Conservation (phyloP, 2,113 vertebrate species). For the Tachysurus vachellii region DNA sequence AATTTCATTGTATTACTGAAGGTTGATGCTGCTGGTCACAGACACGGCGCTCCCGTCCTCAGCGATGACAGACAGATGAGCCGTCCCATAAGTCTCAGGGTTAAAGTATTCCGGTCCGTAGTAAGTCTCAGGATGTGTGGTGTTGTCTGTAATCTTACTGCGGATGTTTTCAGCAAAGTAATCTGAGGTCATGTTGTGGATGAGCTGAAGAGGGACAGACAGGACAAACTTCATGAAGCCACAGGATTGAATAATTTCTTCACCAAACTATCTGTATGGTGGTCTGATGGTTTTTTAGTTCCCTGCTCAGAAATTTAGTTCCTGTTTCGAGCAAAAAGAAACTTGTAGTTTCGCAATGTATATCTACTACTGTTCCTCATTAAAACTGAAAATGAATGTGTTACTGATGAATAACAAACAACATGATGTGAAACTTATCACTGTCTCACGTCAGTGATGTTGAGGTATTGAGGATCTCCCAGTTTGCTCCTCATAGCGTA, state of each 20-base stretch:
- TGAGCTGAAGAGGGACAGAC: constrained; percentile 73
- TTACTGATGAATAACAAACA: not conserved
- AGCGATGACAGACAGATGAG: constrained; percentile 88
- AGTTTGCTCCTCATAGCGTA: constrained; percentile 91
- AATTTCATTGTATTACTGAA: not conserved
- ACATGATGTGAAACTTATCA: not conserved
- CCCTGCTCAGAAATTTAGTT: no score
- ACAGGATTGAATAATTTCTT: not conserved
- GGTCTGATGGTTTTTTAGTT: not conserved
- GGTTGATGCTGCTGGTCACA: constrained; percentile 94
- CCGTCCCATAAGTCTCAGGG: constrained; percentile 82
- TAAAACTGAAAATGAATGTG: no score
- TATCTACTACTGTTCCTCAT: no score
- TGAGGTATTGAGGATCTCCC: constrained; percentile 87
- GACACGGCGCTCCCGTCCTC: constrained; percentile 94
- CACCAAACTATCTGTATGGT: not conserved
- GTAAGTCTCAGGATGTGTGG: constrained; percentile 80
- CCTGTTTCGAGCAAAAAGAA: not conserved
- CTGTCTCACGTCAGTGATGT: constrained; percentile 81
- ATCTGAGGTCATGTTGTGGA: constrained; percentile 91
- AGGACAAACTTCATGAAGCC: not conserved
- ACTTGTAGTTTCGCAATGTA: not conserved
- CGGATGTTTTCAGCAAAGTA: constrained; percentile 83
- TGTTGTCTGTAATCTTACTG: constrained; percentile 84
- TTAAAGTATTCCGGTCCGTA: constrained; percentile 87